Percentiles rank a stretch among this genome's conserved stretches.
Evolutionary conservation across 2,113 vertebrate genomes (phyloP).

Genomic region (Alaudala cheleensis): DNA sequence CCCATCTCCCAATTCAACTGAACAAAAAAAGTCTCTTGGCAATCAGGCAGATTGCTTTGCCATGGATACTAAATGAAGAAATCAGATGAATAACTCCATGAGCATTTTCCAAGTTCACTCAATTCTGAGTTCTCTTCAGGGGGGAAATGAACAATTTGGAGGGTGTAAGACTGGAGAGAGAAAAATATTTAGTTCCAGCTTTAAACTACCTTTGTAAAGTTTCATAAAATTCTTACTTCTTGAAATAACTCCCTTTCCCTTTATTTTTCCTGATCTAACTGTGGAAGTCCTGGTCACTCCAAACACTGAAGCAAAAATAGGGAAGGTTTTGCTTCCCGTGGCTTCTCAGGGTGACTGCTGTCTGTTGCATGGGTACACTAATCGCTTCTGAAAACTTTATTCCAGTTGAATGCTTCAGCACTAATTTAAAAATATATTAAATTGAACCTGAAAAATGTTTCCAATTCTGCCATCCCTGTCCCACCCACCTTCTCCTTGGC

Average conservation of each 20-base stretch:
- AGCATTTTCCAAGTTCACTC: not conserved
- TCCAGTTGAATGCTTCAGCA: not conserved
- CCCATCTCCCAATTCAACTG: not conserved
- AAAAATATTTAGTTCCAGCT: not conserved
- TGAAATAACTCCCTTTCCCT: not conserved
- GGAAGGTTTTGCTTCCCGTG: not conserved
- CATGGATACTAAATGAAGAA: not conserved
- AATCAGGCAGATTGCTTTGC: not conserved
- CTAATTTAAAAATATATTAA: constrained; percentile 22
- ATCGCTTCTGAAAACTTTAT: not conserved
- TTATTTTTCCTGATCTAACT: not conserved
- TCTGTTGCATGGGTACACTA: not conserved
- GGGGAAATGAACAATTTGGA: not conserved
- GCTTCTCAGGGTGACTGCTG: not conserved
- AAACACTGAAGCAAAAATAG: not conserved
- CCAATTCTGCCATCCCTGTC: not conserved
- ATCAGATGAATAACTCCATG: not conserved
- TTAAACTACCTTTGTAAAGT: not conserved
- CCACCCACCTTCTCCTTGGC: not conserved
- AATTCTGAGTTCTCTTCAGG: not conserved
- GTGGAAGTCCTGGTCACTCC: not conserved
- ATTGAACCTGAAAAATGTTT: not conserved
- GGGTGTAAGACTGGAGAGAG: not conserved
- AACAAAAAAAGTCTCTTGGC: not conserved
- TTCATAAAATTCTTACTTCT: not conserved